Evolutionary conservation across 2,888 invertebrate genomes (phyloP).

Genomic region (Perithous albicinctus): DNA sequence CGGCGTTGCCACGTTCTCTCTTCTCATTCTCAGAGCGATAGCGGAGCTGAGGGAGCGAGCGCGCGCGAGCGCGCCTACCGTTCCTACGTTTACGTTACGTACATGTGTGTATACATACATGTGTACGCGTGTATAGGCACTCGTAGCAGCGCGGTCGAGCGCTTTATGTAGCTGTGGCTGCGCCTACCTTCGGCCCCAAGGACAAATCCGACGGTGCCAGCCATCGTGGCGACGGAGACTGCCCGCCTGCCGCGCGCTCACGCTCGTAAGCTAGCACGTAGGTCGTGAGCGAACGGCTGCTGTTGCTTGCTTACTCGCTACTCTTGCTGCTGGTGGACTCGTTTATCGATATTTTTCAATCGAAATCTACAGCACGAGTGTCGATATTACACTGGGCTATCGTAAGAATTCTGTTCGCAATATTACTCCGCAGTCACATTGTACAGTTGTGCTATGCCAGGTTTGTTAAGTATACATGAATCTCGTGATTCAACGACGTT

Average conservation of each 20-base stretch:
- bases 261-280: constrained; percentile 56
- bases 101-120: constrained; percentile 10
- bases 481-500: constrained; percentile 20
- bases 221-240: constrained; percentile 82
- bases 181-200: constrained; percentile 80
- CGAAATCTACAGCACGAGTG: constrained; percentile 38
- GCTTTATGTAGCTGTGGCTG: constrained; percentile 47
- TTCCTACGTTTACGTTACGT: constrained; percentile 6
- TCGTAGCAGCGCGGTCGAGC: constrained; percentile 46
- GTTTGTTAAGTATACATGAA: constrained; percentile 31
- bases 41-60: constrained; percentile 22
- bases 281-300: constrained; percentile 59
- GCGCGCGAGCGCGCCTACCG: not conserved
- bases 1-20: constrained; percentile 72
- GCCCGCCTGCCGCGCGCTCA: constrained; percentile 67
- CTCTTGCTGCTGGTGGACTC: constrained; percentile 55
- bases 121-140: constrained; percentile 24
- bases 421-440: constrained; percentile 17
- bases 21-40: constrained; percentile 52
- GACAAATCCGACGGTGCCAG: constrained; percentile 84
- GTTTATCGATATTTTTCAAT: constrained; percentile 63
- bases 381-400: constrained; percentile 22
- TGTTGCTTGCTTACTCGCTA: constrained; percentile 12
- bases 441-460: not conserved
- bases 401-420: constrained; percentile 12